Evolutionary conservation across 2,888 invertebrate species (phyloP).

Genomic region (Punctoribates punctum): DNA sequence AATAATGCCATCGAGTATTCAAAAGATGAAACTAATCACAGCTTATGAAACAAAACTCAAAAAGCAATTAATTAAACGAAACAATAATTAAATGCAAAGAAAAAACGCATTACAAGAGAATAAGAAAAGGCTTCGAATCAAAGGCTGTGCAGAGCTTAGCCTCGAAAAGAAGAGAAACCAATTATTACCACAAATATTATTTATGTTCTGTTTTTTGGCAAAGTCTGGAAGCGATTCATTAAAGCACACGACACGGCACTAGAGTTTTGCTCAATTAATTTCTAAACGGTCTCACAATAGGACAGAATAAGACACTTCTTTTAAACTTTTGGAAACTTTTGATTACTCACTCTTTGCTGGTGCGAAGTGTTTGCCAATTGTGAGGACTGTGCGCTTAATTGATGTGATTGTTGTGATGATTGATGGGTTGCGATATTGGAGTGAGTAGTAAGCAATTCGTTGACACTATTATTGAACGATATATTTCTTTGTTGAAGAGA

Average conservation of each 20-base stretch:
- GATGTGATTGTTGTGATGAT: conserved; percentile 14
- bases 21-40: not conserved
- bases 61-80: conserved; percentile 2
- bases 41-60: not conserved
- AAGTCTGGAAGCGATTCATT: not conserved
- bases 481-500: not conserved
- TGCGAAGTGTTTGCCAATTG: not conserved
- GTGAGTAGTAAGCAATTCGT: conserved; percentile 27
- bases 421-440: not conserved
- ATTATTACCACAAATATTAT: no score
- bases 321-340: not conserved
- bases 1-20: not conserved
- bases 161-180: no score
- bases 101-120: not conserved
- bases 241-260: not conserved
- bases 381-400: conserved; percentile 16
- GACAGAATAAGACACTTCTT: not conserved
- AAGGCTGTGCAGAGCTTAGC: no score
- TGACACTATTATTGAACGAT: conserved; percentile 18
- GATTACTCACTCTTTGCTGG: not conserved
- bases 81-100: not conserved
- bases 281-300: not conserved
- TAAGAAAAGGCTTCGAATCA: not conserved
- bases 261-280: not conserved
- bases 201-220: not conserved